phyloP scores from a whole-genome alignment of 2,888 invertebrate species.

The Tachina lurida region DNA sequence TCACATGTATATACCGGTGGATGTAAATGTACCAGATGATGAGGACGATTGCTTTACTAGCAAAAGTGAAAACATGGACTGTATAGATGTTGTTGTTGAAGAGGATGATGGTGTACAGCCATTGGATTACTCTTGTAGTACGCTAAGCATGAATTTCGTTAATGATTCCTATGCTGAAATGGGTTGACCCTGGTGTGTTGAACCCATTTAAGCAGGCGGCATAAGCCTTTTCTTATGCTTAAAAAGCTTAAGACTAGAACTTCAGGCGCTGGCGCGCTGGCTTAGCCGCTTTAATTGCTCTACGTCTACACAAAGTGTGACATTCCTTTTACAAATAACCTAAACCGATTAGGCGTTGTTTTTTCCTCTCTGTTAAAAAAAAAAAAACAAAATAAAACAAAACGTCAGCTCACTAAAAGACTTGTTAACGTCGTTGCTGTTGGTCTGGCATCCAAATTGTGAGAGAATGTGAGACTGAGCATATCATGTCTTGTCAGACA shows the following conservation, averaged over 20 bases:
- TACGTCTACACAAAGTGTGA: constrained; percentile 17
- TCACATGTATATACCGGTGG: constrained; percentile 78
- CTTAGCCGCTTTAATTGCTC: constrained; percentile 39
- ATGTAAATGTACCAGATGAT: constrained; percentile 78
- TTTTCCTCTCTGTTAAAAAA: not conserved
- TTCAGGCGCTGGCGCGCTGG: constrained; percentile 54
- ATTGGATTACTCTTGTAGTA: constrained; percentile 75
- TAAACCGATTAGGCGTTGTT: constrained; percentile 29
- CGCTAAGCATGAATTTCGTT: constrained; percentile 52
- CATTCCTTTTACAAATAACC: not conserved
- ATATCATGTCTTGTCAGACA: constrained; percentile 37
- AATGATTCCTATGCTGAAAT: constrained; percentile 66
- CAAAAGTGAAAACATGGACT: constrained; percentile 47
- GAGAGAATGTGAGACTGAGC: constrained; percentile 70
- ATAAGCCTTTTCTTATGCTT: constrained; percentile 41
- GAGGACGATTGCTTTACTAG: constrained; percentile 70
- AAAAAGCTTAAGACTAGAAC: constrained; percentile 43
- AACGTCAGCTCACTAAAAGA: constrained; percentile 41
- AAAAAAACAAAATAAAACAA: not conserved
- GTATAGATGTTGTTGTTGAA: constrained; percentile 73
- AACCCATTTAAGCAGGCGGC: constrained; percentile 27
- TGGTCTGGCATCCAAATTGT: constrained; percentile 16
- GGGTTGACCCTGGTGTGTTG: constrained; percentile 55
- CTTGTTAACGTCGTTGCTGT: constrained; percentile 36
- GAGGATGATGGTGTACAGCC: constrained; percentile 71